Percentiles rank a stretch among this genome's conserved stretches.
Conservation (phyloP, 2,113 vertebrate species). For the Rallus limicola region DNA sequence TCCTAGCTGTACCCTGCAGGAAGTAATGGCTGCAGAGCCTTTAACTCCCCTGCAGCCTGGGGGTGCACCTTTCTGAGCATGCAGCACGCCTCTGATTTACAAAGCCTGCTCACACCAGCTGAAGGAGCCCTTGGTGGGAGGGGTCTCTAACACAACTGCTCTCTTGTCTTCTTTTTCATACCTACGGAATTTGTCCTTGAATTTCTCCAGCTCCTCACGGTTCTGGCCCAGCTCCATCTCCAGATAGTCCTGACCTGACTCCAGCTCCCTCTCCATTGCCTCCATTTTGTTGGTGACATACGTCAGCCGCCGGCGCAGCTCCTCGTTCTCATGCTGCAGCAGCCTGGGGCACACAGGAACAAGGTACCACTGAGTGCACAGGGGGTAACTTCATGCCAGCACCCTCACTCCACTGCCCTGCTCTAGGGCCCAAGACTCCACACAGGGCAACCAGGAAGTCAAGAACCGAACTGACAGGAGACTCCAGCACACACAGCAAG, state of each 20-base stretch:
- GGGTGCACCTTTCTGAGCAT: neutral
- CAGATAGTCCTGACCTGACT: slow-evolving; percentile 90
- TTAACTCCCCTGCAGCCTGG: neutral
- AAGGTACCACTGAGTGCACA: neutral
- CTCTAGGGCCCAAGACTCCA: neutral
- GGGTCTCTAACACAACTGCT: neutral
- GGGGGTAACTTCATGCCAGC: neutral
- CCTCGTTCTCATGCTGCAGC: slow-evolving; percentile 95
- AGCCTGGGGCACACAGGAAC: slow-evolving; percentile 77
- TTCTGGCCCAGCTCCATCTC: slow-evolving; percentile 92
- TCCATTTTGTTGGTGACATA: slow-evolving; percentile 92
- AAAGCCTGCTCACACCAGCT: neutral
- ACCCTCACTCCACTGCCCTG: neutral
- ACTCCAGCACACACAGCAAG: neutral
- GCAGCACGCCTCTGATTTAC: neutral
- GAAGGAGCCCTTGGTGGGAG: neutral
- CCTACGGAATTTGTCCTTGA: slow-evolving; percentile 98
- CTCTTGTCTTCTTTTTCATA: slow-evolving; percentile 31
- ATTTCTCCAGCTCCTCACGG: slow-evolving; percentile 94
- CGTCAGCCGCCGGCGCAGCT: slow-evolving; percentile 86
- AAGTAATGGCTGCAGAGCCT: neutral
- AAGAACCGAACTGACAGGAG: neutral
- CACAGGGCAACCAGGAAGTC: neutral
- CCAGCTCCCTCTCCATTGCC: slow-evolving; percentile 91
- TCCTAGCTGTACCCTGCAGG: neutral